phyloP scores from a whole-genome alignment of 2,888 invertebrate genomes.

The Oxyteleia sp. region DNA sequence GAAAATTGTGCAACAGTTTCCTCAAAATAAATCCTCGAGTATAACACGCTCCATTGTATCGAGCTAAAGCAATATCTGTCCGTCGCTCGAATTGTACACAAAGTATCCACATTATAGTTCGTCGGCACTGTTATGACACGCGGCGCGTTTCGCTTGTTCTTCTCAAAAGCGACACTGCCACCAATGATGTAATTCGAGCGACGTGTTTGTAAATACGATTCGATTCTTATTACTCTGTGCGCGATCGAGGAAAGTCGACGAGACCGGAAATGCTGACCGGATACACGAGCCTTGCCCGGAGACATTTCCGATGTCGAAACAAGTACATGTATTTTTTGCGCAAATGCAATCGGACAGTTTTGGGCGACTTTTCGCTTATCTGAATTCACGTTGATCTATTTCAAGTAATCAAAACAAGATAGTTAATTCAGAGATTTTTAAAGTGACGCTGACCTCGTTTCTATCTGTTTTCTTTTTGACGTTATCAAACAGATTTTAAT shows the following conservation, averaged over 20 bases:
- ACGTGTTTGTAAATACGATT: constrained; percentile 50
- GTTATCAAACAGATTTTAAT: too few species aligned
- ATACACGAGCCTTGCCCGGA: constrained; percentile 49
- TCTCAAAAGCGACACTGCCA: constrained; percentile 40
- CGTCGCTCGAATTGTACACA: constrained; percentile 20
- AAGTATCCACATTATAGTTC: constrained; percentile 27
- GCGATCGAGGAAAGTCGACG: constrained; percentile 42
- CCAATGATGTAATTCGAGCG: constrained; percentile 52
- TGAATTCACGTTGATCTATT: background rate
- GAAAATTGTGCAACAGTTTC: constrained; percentile 23
- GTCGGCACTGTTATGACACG: constrained; percentile 52
- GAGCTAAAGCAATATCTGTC: constrained; percentile 23
- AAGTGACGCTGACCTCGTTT: too few species aligned
- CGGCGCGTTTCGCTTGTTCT: constrained; percentile 38
- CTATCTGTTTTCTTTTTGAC: too few species aligned
- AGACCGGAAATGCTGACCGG: constrained; percentile 62
- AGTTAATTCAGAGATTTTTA: too few species aligned
- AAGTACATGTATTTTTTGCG: constrained; percentile 1
- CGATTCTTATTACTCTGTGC: constrained; percentile 37
- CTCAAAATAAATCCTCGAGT: constrained; percentile 27
- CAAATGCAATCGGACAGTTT: background rate
- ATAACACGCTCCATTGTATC: constrained; percentile 38
- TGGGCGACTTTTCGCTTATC: background rate
- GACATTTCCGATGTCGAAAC: constrained; percentile 55
- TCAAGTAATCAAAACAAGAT: too few species aligned